Evolutionary conservation across 2,888 invertebrate genomes (phyloP).

Genomic region (Patella pellucida): DNA sequence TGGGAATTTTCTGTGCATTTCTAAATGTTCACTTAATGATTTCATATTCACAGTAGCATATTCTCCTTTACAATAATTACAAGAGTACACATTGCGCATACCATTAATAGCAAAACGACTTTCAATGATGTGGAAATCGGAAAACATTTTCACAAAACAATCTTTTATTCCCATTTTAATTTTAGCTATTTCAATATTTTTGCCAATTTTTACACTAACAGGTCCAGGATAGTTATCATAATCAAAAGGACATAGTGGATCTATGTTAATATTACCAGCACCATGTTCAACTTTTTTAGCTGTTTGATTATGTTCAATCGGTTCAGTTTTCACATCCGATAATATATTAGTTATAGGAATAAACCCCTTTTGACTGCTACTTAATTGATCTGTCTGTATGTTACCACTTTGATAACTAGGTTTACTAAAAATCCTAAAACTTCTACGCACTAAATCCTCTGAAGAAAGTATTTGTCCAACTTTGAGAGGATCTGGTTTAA

Average conservation of each 20-base stretch:
- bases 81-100: conserved; percentile 1
- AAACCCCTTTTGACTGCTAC: neutral
- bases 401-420: neutral
- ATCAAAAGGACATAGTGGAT: neutral
- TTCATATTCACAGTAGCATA: neutral
- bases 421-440: neutral
- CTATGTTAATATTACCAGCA: neutral
- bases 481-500: neutral
- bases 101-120: neutral
- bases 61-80: conserved; percentile 6
- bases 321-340: neutral
- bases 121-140: neutral
- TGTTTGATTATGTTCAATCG: neutral
- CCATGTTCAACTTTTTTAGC: no score
- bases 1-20: neutral
- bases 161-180: neutral
- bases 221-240: neutral
- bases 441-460: neutral
- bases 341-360: neutral
- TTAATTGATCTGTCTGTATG: neutral
- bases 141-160: neutral
- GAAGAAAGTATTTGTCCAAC: neutral
- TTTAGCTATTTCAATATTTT: neutral
- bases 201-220: neutral
- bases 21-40: neutral